These are phyloP conservation scores for Amazona vittata DNA, from an alignment of 2,113 vertebrate genomes.

Conservation along the genomic window DNA sequence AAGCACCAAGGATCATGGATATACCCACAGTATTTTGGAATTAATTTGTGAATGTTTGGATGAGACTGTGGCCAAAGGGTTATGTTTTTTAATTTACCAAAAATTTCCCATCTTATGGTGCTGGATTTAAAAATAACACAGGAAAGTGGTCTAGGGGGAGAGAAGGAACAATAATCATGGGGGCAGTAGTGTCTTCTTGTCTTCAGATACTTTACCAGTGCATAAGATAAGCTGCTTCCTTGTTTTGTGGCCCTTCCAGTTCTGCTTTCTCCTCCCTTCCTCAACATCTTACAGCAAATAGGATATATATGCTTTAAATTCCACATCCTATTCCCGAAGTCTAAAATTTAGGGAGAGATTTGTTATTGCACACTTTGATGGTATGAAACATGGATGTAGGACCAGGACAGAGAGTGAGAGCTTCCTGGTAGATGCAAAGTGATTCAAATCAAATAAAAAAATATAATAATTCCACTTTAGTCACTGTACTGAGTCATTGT, in stretches of 20 bases:
- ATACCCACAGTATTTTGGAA: neutral
- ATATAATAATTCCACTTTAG: slow-evolving; percentile 20
- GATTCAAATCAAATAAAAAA: slow-evolving; percentile 40
- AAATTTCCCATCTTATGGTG: neutral
- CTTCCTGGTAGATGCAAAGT: slow-evolving; percentile 5
- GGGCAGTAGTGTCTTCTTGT: neutral
- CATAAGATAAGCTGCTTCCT: neutral
- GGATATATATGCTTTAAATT: neutral
- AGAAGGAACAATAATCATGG: neutral
- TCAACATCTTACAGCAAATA: neutral
- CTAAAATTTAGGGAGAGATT: neutral
- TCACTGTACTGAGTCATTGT: slow-evolving; percentile 64
- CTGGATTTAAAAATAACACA: neutral
- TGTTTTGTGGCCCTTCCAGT: neutral
- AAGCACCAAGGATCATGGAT: neutral
- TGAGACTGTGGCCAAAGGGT: neutral
- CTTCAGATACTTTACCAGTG: neutral
- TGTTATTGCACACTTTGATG: neutral
- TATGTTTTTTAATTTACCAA: neutral
- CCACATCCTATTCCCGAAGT: neutral
- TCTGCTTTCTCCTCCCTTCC: neutral
- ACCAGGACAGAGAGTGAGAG: neutral
- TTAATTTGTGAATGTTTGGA: neutral
- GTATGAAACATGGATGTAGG: neutral
- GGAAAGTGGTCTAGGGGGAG: neutral